A percentile compares a stretch with the other conserved stretches of the same genome.
Evolutionary conservation across 2,888 invertebrate species (phyloP).

Genomic region (Pollenia griseotomentosa): DNA sequence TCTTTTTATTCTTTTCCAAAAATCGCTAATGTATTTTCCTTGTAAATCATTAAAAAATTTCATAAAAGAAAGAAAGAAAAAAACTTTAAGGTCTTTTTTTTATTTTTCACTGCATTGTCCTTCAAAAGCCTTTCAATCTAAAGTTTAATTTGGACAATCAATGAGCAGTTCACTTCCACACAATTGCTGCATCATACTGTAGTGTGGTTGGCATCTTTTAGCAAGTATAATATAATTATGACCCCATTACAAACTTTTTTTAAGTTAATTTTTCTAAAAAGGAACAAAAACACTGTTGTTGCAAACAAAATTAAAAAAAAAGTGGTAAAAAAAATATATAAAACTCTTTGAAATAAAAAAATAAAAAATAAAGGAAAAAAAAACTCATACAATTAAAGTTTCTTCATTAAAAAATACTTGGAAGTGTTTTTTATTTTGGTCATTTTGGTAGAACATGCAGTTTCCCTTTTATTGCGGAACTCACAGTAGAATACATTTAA

Average conservation of each 20-base stretch:
- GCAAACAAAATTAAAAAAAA: constrained; percentile 21
- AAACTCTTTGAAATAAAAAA: constrained; percentile 58
- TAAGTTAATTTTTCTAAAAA: constrained; percentile 58
- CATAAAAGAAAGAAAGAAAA: neutral
- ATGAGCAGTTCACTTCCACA: constrained; percentile 60
- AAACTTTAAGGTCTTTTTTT: constrained; percentile 17
- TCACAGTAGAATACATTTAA: constrained; percentile 46
- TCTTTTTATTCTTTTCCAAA: neutral
- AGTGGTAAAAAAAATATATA: constrained; percentile 39
- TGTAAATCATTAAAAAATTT: constrained; percentile 52
- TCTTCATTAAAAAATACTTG: constrained; percentile 77
- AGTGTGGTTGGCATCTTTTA: constrained; percentile 34
- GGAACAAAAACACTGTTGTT: constrained; percentile 3
- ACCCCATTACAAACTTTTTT: constrained; percentile 64
- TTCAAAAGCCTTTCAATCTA: constrained; percentile 65
- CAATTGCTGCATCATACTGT: constrained; percentile 43
- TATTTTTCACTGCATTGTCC: constrained; percentile 52
- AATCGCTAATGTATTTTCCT: constrained; percentile 52
- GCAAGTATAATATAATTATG: constrained; percentile 68
- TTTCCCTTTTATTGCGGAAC: constrained; percentile 56
- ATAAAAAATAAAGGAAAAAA: constrained; percentile 6
- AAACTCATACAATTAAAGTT: constrained; percentile 75
- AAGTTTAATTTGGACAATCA: constrained; percentile 64
- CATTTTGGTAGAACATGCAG: constrained; percentile 53
- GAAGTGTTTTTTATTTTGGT: constrained; percentile 57